These are phyloP conservation scores for Rhinophrynus dorsalis DNA, from an alignment of 2,797 vertebrate genomes.

Conservation along the genomic window DNA sequence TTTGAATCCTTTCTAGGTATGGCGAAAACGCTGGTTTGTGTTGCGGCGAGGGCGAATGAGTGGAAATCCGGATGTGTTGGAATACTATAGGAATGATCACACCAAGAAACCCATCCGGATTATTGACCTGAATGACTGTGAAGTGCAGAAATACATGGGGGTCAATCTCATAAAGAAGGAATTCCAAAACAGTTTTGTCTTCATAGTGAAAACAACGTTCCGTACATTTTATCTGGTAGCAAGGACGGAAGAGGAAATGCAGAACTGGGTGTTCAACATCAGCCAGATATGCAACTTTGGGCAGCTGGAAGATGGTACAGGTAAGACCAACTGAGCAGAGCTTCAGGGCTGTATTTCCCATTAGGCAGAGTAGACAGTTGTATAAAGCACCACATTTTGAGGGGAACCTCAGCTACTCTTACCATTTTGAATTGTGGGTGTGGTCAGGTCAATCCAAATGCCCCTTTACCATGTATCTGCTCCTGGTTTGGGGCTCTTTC, in stretches of 20 bases:
- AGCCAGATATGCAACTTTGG: slow-evolving; percentile 90
- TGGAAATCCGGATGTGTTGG: slow-evolving; percentile 91
- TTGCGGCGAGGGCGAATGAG: slow-evolving; percentile 92
- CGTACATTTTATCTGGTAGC: slow-evolving; percentile 95
- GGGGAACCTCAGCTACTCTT: no score
- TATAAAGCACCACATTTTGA: no score
- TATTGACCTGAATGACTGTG: slow-evolving; percentile 91
- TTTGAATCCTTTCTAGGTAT: slow-evolving; percentile 73
- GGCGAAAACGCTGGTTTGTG: slow-evolving; percentile 97
- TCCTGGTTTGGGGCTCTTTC: no score
- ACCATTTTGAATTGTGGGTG: no score
- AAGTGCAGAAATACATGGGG: slow-evolving; percentile 82
- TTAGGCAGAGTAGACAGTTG: no score
- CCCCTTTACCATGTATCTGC: no score
- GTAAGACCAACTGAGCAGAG: slow-evolving; percentile 59
- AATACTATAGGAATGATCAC: slow-evolving; percentile 90
- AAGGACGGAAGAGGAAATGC: slow-evolving; percentile 96
- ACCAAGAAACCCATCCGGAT: slow-evolving; percentile 89
- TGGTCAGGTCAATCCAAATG: no score
- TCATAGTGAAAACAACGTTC: slow-evolving; percentile 86
- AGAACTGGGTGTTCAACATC: slow-evolving; percentile 89
- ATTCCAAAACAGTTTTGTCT: slow-evolving; percentile 89
- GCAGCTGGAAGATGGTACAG: slow-evolving; percentile 78
- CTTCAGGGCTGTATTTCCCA: no score
- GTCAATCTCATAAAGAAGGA: slow-evolving; percentile 83